These are phyloP conservation scores for Nannobrachium achirus DNA, from an alignment of 2,113 vertebrate genomes.

Conservation along the genomic window DNA sequence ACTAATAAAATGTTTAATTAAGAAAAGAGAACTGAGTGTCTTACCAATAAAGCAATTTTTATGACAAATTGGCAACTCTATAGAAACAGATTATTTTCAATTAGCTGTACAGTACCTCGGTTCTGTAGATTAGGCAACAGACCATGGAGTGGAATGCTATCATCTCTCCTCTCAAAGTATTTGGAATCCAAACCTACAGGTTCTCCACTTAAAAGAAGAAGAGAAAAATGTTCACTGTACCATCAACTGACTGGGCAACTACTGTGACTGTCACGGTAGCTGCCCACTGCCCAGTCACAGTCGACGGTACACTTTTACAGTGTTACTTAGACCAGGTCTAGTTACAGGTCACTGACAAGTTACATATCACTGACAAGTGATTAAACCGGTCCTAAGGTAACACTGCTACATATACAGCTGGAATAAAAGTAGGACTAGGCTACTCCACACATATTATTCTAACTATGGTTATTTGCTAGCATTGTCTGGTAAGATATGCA, in stretches of 20 bases:
- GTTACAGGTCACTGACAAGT: too few relatives aligned
- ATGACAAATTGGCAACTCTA: not conserved
- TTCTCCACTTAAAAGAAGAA: conserved; percentile 74
- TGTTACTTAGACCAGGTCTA: not conserved
- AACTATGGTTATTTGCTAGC: not conserved
- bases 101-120: conserved; percentile 57
- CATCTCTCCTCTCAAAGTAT: conserved; percentile 90
- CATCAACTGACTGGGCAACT: not conserved
- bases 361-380: too few relatives aligned
- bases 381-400: not conserved
- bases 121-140: conserved; percentile 80
- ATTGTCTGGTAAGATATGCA: too few relatives aligned
- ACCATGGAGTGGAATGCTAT: conserved; percentile 86
- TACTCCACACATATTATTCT: not conserved
- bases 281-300: not conserved
- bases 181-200: conserved; percentile 85
- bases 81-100: not conserved
- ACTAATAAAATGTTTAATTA: too few relatives aligned
- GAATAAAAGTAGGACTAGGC: not conserved
- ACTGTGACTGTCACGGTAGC: not conserved
- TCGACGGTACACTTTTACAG: not conserved
- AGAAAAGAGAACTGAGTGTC: too few relatives aligned
- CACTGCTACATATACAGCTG: not conserved
- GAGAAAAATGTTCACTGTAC: not conserved
- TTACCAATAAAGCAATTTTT: not conserved